Percentiles rank a stretch among this genome's conserved stretches.
phyloP scores from a whole-genome alignment of 2,797 vertebrate species.

The Silurus lanzhouensis region DNA sequence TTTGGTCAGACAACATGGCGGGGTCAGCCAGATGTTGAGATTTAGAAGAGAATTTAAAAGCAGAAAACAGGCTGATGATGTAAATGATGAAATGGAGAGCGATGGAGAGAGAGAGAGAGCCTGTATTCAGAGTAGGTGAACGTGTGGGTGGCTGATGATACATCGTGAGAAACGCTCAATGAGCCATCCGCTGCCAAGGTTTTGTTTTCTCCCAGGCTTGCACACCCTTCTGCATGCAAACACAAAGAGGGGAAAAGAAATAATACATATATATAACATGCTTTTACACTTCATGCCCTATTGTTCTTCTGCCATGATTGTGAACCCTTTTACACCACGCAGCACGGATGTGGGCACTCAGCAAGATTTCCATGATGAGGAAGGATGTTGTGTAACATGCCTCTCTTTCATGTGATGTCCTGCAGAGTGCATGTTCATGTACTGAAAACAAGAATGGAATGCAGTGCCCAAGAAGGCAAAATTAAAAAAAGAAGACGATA shows the following conservation, averaged over 20 bases:
- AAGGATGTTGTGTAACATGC: conserved; percentile 27
- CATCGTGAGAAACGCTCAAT: conserved; percentile 32
- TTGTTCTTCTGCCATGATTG: conserved; percentile 13
- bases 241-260: background rate
- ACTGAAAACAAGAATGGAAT: background rate
- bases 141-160: conserved; percentile 36
- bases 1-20: conserved; percentile 49
- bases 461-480: background rate
- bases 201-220: conserved; percentile 53
- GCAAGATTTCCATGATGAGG: conserved; percentile 22
- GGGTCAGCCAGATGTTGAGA: conserved; percentile 65
- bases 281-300: conserved; percentile 14
- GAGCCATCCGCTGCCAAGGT: conserved; percentile 52
- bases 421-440: background rate
- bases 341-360: conserved; percentile 14
- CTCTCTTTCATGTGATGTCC: background rate
- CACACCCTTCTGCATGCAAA: conserved; percentile 39
- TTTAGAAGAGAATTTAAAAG: conserved; percentile 48
- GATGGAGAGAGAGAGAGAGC: conserved; percentile 3
- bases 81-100: conserved; percentile 2
- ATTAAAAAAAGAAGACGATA: too few species aligned
- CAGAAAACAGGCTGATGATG: conserved; percentile 56
- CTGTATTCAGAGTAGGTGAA: conserved; percentile 11
- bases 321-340: background rate
- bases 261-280: too few species aligned